Evolutionary conservation across 2,888 invertebrate genomes (phyloP).

Genomic region (Eristalis tenax): DNA sequence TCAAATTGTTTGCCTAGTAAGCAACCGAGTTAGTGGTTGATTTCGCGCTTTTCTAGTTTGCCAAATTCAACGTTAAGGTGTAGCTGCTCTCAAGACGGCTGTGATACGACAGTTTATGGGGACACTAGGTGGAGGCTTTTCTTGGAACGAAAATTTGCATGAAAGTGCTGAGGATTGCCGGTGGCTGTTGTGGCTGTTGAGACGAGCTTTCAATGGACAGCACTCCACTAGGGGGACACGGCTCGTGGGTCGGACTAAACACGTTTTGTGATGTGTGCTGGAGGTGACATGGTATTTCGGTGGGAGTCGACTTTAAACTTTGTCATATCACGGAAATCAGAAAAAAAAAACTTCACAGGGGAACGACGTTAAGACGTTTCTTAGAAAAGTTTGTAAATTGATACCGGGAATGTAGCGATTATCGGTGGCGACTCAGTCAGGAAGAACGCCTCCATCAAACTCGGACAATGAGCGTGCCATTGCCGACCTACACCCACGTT

Average conservation of each 20-base stretch:
- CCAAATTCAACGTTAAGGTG: constrained; percentile 42
- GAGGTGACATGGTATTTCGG: background rate
- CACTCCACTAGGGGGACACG: background rate
- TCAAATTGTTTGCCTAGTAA: constrained; percentile 27
- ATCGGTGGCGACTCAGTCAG: too few species aligned
- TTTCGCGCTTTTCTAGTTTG: constrained; percentile 22
- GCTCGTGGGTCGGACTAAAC: background rate
- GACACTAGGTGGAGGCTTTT: background rate
- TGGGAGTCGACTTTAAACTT: too few species aligned
- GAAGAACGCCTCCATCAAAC: too few species aligned
- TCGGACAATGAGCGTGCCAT: too few species aligned
- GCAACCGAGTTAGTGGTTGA: background rate
- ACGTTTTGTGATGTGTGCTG: background rate
- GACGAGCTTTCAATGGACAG: background rate
- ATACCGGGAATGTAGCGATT: too few species aligned
- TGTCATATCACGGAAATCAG: too few species aligned
- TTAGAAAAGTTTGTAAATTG: too few species aligned
- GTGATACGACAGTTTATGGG: background rate
- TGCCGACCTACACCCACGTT: too few species aligned
- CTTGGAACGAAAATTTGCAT: background rate
- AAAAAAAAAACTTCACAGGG: too few species aligned
- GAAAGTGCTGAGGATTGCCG: background rate
- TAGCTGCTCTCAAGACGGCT: constrained; percentile 1
- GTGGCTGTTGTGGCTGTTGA: background rate
- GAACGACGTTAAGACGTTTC: too few species aligned